Conservation (phyloP, 2,113 vertebrate species). For the Alligator sinensis region DNA sequence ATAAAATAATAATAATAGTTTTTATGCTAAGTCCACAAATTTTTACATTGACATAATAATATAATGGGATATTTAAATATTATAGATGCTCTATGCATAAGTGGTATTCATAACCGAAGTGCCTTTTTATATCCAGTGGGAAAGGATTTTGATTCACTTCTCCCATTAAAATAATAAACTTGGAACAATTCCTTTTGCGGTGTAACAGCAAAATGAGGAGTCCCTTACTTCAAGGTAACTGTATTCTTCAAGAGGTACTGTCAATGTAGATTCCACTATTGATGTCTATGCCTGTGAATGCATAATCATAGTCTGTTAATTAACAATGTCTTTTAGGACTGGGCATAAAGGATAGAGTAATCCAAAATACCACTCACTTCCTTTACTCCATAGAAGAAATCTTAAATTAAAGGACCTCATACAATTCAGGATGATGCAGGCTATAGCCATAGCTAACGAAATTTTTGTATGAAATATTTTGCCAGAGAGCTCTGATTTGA, state of each 20-base stretch:
- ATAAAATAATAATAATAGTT: not conserved
- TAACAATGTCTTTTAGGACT: not conserved
- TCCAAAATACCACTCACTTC: not conserved
- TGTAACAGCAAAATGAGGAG: not conserved
- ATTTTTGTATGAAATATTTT: not conserved
- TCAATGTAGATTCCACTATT: not conserved
- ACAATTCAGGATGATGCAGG: not conserved
- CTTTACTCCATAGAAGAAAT: not conserved
- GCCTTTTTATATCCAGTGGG: not conserved
- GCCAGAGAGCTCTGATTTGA: not conserved
- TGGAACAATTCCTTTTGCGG: not conserved
- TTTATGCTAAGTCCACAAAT: not conserved
- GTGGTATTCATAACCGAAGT: not conserved
- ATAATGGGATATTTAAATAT: not conserved
- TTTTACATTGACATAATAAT: not conserved
- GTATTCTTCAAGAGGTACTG: not conserved
- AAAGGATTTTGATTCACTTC: not conserved
- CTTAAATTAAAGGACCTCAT: not conserved
- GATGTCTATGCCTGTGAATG: accelerated
- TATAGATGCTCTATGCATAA: not conserved
- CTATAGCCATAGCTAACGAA: not conserved
- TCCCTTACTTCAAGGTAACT: not conserved
- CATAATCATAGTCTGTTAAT: not conserved
- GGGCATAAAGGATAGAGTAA: not conserved
- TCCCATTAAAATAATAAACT: not conserved